A percentile compares a stretch with the other conserved stretches of the same genome.
Conservation (phyloP, 2,797 vertebrate species). For the Tamandua tetradactyla region DNA sequence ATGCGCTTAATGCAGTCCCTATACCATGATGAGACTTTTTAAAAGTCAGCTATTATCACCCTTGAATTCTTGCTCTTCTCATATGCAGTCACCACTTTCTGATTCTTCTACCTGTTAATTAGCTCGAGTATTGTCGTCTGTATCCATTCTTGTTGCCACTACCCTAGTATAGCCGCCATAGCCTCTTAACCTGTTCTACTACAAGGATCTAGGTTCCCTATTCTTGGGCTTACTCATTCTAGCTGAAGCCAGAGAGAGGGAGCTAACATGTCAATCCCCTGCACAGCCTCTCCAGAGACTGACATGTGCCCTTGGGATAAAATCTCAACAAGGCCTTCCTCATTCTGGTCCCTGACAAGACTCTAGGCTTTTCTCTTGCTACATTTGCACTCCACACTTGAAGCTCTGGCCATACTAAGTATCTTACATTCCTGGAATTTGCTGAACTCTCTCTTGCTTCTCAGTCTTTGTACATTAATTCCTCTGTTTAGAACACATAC, state of each 20-base stretch:
- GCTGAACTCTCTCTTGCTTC: not conserved
- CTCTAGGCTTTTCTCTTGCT: not conserved
- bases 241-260: not conserved
- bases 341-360: not conserved
- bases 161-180: not conserved
- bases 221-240: not conserved
- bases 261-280: not conserved
- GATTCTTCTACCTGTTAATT: not conserved
- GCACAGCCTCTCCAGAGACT: not conserved
- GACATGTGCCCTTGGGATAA: not conserved
- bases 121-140: not conserved
- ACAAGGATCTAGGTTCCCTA: not conserved
- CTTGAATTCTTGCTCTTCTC: not conserved
- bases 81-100: not conserved
- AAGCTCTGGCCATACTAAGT: not conserved
- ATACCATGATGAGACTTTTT: not conserved
- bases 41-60: not conserved
- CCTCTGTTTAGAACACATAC: not conserved
- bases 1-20: not conserved
- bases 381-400: not conserved
- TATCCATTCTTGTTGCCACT: not conserved
- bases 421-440: not conserved
- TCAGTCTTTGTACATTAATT: not conserved
- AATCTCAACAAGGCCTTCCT: not conserved
- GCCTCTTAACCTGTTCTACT: not conserved